Base-by-base conservation (phyloP, 1,140 invertebrate genomes). In the Nephila pilipes region DNA sequence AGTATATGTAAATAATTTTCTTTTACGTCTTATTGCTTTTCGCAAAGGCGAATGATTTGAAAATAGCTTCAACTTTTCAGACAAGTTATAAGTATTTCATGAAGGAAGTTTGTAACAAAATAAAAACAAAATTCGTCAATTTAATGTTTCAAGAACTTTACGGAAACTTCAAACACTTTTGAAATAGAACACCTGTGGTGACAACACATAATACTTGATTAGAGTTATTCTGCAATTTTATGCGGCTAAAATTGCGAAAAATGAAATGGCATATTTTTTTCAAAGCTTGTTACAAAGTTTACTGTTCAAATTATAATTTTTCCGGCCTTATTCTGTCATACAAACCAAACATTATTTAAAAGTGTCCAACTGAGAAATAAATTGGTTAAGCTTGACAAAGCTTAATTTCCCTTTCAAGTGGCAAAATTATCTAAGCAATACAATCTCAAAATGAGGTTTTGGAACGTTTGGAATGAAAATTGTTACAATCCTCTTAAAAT, bases 321-420 rank as follows among this genome's bases (percentile, higher is more conserved):
- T 0, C 18, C 29, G 69, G 16, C 69, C 69, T 75, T 75, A 36
- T 75, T 75, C 25, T 75, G 69, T 32, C 69, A 75, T 75, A 16
- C 29, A 75, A 75, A 65, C 2, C 22, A 65, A 65, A 25, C n/a
- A 65, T 12, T 63, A n/a, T n/a, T 65, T 65, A 65, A 6, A 46
- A 65, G n/a, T n/a, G 63, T 65, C 25, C 63, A 65, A n/a, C 63
- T 65, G 63, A 65, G 63, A n/a, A 65, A 65, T 14, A 25, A 65
- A 65, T 65, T n/a, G 63, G n/a, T 65, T 65, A 65, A 65, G 63
- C 63, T 65, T 25, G 25, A 8, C 20, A 65, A 65, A 29, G 8
- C 25, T 63, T 65, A 14, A 65, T 65, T 65, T 25, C 22, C 12
- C n/a, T 65, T 65, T 65, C n/a, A 65, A 65, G n/a, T 65, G n/a